Percentiles rank a stretch among this genome's conserved stretches.
Conservation (phyloP, 2,888 invertebrate genomes). For the Pseudococcus jackbeardsleyi region DNA sequence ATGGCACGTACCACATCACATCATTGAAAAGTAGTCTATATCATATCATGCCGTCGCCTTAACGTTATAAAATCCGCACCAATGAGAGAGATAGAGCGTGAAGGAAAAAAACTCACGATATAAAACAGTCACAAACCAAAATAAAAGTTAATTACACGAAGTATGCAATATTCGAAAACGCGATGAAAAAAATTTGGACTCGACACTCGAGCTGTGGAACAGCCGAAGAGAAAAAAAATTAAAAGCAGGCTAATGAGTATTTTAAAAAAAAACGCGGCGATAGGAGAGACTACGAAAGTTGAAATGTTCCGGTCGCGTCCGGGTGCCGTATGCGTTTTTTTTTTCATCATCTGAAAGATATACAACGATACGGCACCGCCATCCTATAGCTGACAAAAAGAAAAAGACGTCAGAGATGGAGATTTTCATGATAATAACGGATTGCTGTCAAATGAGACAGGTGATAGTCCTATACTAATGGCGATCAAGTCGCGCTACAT, state of each 20-base stretch:
- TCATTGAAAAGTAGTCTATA: constrained; percentile 10
- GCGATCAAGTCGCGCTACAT: constrained; percentile 57
- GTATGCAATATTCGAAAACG: background rate
- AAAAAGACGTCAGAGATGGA: constrained; percentile 33
- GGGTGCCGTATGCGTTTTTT: background rate
- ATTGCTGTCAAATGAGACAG: constrained; percentile 63
- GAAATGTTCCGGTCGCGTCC: constrained; percentile 12
- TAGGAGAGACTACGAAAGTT: constrained; percentile 29
- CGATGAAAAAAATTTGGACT: constrained; percentile 17
- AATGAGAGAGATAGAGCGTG: background rate
- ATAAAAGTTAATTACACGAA: constrained; percentile 53
- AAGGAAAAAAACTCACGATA: constrained; percentile 17
- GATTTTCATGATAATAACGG: constrained; percentile 54
- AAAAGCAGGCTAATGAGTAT: constrained; percentile 60
- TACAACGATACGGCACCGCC: background rate
- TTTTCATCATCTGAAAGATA: background rate
- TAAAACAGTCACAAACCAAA: constrained; percentile 33
- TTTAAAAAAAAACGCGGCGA: constrained; percentile 28
- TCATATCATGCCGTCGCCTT: background rate
- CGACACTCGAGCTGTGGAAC: background rate
- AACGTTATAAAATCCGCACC: background rate
- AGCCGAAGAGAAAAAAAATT: constrained; percentile 23
- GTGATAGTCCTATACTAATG: constrained; percentile 62
- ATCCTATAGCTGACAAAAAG: background rate
- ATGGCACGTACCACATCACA: background rate